These are phyloP conservation scores for Carlito syrichta DNA, from an alignment of 2,113 vertebrate species.

Conservation along the genomic window DNA sequence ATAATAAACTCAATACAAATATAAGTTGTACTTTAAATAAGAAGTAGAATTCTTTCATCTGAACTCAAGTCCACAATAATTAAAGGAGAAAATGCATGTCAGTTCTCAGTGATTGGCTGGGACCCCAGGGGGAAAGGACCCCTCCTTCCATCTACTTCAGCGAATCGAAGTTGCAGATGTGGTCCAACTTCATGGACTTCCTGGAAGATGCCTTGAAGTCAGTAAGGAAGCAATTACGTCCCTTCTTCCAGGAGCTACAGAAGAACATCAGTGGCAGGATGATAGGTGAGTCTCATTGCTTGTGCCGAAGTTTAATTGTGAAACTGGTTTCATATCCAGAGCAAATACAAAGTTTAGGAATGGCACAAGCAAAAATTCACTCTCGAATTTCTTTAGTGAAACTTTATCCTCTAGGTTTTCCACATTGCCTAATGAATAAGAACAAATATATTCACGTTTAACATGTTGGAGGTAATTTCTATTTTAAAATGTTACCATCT, in stretches of 20 bases:
- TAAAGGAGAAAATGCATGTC: background rate
- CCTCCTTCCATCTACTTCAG: conserved; percentile 82
- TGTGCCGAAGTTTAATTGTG: background rate
- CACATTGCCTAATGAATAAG: background rate
- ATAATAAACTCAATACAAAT: background rate
- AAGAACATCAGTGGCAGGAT: conserved; percentile 80
- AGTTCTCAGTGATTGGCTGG: conserved; percentile 91
- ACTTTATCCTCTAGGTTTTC: background rate
- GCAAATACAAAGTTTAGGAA: background rate
- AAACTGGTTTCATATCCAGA: background rate
- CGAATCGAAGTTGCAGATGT: conserved; percentile 81
- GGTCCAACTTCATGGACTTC: conserved; percentile 83
- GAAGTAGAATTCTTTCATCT: background rate
- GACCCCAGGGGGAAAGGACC: background rate
- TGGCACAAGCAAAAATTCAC: background rate
- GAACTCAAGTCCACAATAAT: background rate
- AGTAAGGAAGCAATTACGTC: conserved; percentile 77
- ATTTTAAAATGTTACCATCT: background rate
- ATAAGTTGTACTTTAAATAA: background rate
- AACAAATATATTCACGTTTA: background rate
- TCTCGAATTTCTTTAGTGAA: background rate
- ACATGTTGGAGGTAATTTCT: background rate
- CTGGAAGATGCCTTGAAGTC: conserved; percentile 84
- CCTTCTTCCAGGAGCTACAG: conserved; percentile 76
- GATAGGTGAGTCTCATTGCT: conserved; percentile 78